Evolutionary conservation across 2,888 invertebrate genomes (phyloP).

Genomic region (Chalcosyrphus nemorum): DNA sequence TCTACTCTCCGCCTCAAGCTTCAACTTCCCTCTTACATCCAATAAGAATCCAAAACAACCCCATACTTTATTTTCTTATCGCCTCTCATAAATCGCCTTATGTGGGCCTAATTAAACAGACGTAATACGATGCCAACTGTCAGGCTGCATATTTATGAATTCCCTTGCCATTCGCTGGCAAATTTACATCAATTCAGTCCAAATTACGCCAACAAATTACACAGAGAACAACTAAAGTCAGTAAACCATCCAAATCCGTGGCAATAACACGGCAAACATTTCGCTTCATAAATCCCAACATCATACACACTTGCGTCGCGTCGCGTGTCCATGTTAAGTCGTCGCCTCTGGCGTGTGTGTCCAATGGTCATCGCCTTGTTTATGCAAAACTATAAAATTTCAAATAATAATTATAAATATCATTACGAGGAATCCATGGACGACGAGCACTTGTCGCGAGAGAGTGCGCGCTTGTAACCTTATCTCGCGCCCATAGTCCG

Average conservation of each 20-base stretch:
- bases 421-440: conserved; percentile 21
- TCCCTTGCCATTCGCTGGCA: not conserved
- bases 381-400: conserved; percentile 33
- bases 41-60: not conserved
- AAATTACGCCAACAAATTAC: conserved; percentile 33
- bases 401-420: conserved; percentile 42
- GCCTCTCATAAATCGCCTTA: not conserved
- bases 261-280: not conserved
- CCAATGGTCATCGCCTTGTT: not conserved
- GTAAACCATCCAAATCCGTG: not conserved
- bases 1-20: no score
- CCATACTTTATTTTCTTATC: not conserved
- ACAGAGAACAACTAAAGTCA: not conserved
- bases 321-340: conserved; percentile 1
- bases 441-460: conserved; percentile 30
- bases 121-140: not conserved
- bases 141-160: conserved; percentile 12
- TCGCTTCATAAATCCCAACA: conserved; percentile 1
- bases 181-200: conserved; percentile 4
- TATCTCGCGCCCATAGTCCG: not conserved
- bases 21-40: no score
- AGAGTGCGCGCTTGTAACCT: conserved; percentile 3
- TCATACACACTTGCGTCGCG: not conserved
- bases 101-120: not conserved
- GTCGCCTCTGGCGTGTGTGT: not conserved